phyloP scores from a whole-genome alignment of 1,140 invertebrate genomes.

The Chelonus insularis region DNA sequence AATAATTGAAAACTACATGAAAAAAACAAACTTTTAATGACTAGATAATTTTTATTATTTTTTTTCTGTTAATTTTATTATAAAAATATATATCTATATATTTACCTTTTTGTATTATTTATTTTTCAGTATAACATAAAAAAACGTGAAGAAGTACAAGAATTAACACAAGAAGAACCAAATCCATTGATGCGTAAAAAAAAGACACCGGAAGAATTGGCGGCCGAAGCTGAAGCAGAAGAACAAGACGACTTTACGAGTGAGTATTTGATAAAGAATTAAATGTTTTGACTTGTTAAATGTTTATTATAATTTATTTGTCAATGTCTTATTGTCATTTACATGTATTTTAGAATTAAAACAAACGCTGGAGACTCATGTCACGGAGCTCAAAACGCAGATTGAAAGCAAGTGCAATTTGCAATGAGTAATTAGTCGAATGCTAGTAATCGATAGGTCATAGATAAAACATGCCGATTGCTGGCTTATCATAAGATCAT shows the following conservation, averaged over 20 bases:
- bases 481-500: no score
- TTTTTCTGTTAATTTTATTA: no score
- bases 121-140: slow-evolving; percentile 94
- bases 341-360: slow-evolving; percentile 73
- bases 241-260: slow-evolving; percentile 97
- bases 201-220: slow-evolving; percentile 95
- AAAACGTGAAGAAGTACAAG: slow-evolving; percentile 90
- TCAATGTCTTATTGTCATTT: background rate
- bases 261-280: slow-evolving; percentile 63
- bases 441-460: background rate
- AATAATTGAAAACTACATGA: no score
- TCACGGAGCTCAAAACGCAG: slow-evolving; percentile 90
- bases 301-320: slow-evolving; percentile 20
- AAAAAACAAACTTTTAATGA: no score
- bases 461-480: no score
- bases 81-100: no score
- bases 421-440: slow-evolving; percentile 67
- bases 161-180: slow-evolving; percentile 79
- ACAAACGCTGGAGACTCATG: slow-evolving; percentile 92
- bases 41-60: no score
- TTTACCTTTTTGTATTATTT: slow-evolving; percentile 17
- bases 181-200: slow-evolving; percentile 94
- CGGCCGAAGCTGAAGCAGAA: slow-evolving; percentile 89
- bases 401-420: slow-evolving; percentile 92
- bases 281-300: slow-evolving; percentile 2